A percentile compares a stretch with the other conserved stretches of the same genome.
Evolutionary conservation across 2,888 invertebrate genomes (phyloP).

Genomic region (Chaetoderma sp.): DNA sequence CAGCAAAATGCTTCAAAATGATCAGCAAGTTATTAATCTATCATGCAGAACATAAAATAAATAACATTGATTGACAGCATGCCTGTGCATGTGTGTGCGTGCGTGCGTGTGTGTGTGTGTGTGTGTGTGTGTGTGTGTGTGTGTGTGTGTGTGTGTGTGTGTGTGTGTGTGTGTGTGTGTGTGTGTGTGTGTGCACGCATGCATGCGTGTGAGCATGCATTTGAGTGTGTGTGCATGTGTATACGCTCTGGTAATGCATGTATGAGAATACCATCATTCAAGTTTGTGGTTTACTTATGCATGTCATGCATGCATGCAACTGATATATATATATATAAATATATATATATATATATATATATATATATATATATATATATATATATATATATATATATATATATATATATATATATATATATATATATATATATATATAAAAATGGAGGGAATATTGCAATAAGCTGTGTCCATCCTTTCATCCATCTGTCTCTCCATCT

Average conservation of each 20-base stretch:
- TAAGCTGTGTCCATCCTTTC: not conserved
- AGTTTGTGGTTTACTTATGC: not conserved
- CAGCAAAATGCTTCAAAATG: too few species aligned
- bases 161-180: too few species aligned
- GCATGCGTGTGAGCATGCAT: not conserved
- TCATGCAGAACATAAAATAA: too few species aligned
- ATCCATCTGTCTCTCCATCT: too few species aligned
- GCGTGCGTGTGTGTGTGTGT: not conserved
- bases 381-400: conserved; percentile 5
- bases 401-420: conserved; percentile 3
- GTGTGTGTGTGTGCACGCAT: too few species aligned
- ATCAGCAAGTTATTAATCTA: too few species aligned
- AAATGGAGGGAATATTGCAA: not conserved
- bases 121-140: too few species aligned
- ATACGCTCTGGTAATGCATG: not conserved
- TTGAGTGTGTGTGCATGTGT: not conserved
- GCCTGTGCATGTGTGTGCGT: not conserved
- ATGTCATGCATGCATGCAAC: not conserved
- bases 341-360: not conserved
- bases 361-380: not conserved
- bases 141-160: too few species aligned
- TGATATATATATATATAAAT: too few species aligned
- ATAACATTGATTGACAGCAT: too few species aligned
- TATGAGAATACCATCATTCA: not conserved
- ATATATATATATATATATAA: not conserved